phyloP scores from a whole-genome alignment of 2,113 vertebrate genomes.

The Anolis carolinensis region DNA sequence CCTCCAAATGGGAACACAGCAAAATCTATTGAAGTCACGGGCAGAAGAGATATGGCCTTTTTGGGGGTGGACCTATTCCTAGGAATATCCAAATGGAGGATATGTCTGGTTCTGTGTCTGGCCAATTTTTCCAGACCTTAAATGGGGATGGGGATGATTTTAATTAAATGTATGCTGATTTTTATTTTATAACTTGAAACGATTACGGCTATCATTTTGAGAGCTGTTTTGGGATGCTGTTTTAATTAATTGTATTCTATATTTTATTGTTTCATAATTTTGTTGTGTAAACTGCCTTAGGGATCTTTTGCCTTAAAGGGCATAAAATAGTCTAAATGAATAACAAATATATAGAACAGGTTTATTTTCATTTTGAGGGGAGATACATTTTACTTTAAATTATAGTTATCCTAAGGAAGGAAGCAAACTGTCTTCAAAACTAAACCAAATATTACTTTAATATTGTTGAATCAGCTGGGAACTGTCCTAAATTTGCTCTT shows the following conservation, averaged over 20 bases:
- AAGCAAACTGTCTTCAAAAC: not conserved
- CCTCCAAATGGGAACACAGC: too few relatives aligned
- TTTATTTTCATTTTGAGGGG: not conserved
- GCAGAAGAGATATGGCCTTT: too few relatives aligned
- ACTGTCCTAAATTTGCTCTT: constrained; percentile 5
- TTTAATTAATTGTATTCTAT: not conserved
- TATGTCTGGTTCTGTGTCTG: too few relatives aligned
- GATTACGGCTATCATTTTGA: not conserved
- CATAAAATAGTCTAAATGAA: not conserved
- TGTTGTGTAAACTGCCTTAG: not conserved
- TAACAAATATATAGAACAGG: not conserved
- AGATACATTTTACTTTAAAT: constrained; percentile 30
- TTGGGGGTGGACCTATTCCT: too few relatives aligned
- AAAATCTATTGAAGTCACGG: too few relatives aligned
- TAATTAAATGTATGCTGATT: too few relatives aligned
- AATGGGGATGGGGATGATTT: too few relatives aligned
- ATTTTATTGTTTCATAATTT: not conserved
- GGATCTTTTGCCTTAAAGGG: not conserved
- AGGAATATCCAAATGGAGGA: too few relatives aligned
- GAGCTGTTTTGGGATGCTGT: not conserved
- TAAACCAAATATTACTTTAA: not conserved
- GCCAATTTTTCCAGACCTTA: too few relatives aligned
- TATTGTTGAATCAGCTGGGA: constrained; percentile 16
- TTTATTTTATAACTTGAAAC: not conserved
- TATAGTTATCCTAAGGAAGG: not conserved